Percentiles rank a stretch among this genome's conserved stretches.
These are phyloP conservation scores for Phalangium opilio DNA, from an alignment of 2,888 invertebrate species.

Conservation along the genomic window DNA sequence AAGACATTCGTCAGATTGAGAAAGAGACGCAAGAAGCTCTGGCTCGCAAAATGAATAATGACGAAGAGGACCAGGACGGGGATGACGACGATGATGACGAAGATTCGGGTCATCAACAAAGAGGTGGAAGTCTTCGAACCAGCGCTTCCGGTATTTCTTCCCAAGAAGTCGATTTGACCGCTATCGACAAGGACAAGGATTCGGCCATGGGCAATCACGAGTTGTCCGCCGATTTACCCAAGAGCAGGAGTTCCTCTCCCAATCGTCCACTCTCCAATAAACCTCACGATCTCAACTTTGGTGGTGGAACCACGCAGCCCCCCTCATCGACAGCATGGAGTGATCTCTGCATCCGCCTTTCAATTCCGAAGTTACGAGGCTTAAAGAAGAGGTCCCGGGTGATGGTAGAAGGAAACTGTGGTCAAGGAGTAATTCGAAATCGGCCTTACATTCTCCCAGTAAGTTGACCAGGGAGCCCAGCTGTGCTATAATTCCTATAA, in stretches of 20 bases:
- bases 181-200: conserved; percentile 22
- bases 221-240: conserved; percentile 8
- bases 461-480: too few relatives aligned
- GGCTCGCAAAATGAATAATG: conserved; percentile 63
- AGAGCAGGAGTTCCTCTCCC: conserved; percentile 14
- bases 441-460: conserved; percentile 55
- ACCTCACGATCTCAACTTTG: not conserved
- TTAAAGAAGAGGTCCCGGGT: conserved; percentile 7
- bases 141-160: conserved; percentile 15
- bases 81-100: not conserved
- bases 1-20: conserved; percentile 90
- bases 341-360: too few relatives aligned
- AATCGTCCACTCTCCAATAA: conserved; percentile 9
- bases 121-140: conserved; percentile 6
- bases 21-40: conserved; percentile 79
- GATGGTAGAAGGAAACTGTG: conserved; percentile 23
- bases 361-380: too few relatives aligned
- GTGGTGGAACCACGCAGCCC: too few relatives aligned
- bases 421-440: conserved; percentile 34
- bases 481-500: too few relatives aligned
- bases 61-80: conserved; percentile 6
- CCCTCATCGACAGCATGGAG: too few relatives aligned
- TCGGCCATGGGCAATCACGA: conserved; percentile 8
- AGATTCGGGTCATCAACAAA: conserved; percentile 1
- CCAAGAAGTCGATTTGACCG: conserved; percentile 19